Base-by-base conservation (phyloP, 2,888 invertebrate genomes). In the Rotaria magnacalcarata region DNA sequence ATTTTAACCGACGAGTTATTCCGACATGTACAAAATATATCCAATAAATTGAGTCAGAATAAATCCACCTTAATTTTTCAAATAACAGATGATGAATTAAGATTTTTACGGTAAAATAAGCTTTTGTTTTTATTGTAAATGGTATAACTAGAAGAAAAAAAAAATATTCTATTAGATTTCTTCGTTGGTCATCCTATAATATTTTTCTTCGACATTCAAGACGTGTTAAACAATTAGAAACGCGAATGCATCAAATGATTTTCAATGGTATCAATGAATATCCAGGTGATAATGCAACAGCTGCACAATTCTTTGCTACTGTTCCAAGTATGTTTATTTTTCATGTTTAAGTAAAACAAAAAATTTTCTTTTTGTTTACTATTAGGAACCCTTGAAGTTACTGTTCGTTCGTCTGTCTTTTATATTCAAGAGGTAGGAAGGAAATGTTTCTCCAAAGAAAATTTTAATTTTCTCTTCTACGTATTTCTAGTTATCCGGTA, bases 191-290 rank as follows among this genome's bases (percentile, higher is more conserved):
- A 10, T 47, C 80, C 11, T n/a, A 47, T 14, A 80, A 47, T 47
- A n/a, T 80, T 47, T 80, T 8, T 80, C 43, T n/a, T 43, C 80
- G 80, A 10, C 47, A 47, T 80, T 80, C 80, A 24, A 47, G n/a
- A 80, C 80, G n/a, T 10, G 47, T 80, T 47, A 47, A 80, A 11
- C 47, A 80, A 80, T n/a, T 80, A 80, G 47, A 80, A 80, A 47
- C 8, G 19, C 80, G 80, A 10, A 80, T 80, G 80, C 21, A 80
- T 80, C 47, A 24, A 41, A 43, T 80, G 47, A 80, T 80, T 47
- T 16, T 16, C n/a, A 24, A 47, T 5, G 4, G 6, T 43, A 47
- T 80, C 16, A 43, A 47, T 47, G 80, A 80, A 21, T 80, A 47
- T 47, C 80, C 80, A 4, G 80, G 80, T 47, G 47, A 80, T 47